These are phyloP conservation scores for Campoletis sonorensis DNA, from an alignment of 1,140 invertebrate genomes.

Conservation along the genomic window DNA sequence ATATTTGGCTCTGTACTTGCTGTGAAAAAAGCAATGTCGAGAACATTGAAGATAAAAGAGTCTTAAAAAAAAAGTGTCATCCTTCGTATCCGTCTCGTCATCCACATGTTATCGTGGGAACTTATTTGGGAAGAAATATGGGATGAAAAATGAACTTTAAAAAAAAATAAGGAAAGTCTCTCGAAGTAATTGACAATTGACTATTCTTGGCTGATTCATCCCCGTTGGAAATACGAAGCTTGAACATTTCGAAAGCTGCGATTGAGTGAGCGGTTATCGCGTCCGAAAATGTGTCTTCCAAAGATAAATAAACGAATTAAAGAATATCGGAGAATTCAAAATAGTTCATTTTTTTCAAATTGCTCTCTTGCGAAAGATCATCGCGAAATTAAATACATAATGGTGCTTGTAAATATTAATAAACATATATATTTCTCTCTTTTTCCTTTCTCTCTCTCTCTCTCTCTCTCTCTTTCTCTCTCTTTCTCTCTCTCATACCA, in stretches of 20 bases:
- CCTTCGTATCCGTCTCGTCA: slow-evolving; percentile 67
- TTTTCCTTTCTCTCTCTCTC: background rate
- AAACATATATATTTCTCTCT: slow-evolving; percentile 55
- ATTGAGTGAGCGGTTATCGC: slow-evolving; percentile 42
- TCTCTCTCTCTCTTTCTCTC: background rate
- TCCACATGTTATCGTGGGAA: slow-evolving; percentile 72
- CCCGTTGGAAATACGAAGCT: background rate
- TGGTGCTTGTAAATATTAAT: slow-evolving; percentile 75
- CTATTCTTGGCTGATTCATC: background rate
- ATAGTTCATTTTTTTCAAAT: slow-evolving; percentile 40
- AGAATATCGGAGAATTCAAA: slow-evolving; percentile 47
- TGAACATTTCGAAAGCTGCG: background rate
- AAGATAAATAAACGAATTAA: slow-evolving; percentile 78
- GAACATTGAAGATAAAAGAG: slow-evolving; percentile 49
- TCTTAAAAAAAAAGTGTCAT: slow-evolving; percentile 62
- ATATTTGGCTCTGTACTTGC: slow-evolving; percentile 1
- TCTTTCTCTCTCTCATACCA: slow-evolving; percentile 54
- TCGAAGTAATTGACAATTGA: background rate
- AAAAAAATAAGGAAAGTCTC: background rate
- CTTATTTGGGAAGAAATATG: slow-evolving; percentile 29
- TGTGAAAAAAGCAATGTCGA: slow-evolving; percentile 5
- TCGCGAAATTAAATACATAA: slow-evolving; percentile 49
- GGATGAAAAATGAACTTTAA: slow-evolving; percentile 27
- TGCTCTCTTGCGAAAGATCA: slow-evolving; percentile 41
- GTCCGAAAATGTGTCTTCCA: slow-evolving; percentile 94